Conservation (phyloP, 1,140 invertebrate species). For the Brachionus angularis region DNA sequence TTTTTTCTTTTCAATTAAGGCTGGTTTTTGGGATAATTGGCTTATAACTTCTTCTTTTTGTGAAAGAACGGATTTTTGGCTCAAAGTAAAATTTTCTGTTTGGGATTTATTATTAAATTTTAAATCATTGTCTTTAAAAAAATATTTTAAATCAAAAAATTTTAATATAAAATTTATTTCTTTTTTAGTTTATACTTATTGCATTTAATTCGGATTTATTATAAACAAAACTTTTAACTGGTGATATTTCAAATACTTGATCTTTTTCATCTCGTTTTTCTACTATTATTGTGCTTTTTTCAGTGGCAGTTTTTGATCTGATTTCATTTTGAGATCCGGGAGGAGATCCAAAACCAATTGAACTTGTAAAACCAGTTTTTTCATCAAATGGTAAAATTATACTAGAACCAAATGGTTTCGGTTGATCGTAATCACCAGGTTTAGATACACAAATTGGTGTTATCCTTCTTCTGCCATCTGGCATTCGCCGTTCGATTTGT, state of each 20-base stretch:
- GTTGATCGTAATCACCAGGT: conserved; percentile 41
- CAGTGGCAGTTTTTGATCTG: conserved; percentile 72
- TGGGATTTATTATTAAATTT: too few relatives aligned
- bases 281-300: conserved; percentile 74
- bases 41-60: too few relatives aligned
- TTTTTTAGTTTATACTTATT: not conserved
- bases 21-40: too few relatives aligned
- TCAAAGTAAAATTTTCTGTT: too few relatives aligned
- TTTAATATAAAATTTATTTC: too few relatives aligned
- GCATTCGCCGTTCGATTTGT: conserved; percentile 88
- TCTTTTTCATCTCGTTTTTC: conserved; percentile 69
- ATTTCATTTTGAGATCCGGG: conserved; percentile 61
- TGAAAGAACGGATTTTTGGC: too few relatives aligned
- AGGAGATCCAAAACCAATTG: conserved; percentile 55
- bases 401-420: conserved; percentile 49
- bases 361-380: conserved; percentile 19
- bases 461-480: conserved; percentile 85
- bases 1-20: too few relatives aligned
- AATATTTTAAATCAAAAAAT: too few relatives aligned
- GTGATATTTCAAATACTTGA: conserved; percentile 54
- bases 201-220: too few relatives aligned
- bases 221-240: conserved; percentile 14
- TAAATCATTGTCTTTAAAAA: too few relatives aligned
- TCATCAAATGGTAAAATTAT: not conserved
- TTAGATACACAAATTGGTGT: conserved; percentile 81